Percentiles rank a stretch among this genome's conserved stretches.
phyloP scores from a whole-genome alignment of 2,113 vertebrate species.

The Corynorhinus townsendii region DNA sequence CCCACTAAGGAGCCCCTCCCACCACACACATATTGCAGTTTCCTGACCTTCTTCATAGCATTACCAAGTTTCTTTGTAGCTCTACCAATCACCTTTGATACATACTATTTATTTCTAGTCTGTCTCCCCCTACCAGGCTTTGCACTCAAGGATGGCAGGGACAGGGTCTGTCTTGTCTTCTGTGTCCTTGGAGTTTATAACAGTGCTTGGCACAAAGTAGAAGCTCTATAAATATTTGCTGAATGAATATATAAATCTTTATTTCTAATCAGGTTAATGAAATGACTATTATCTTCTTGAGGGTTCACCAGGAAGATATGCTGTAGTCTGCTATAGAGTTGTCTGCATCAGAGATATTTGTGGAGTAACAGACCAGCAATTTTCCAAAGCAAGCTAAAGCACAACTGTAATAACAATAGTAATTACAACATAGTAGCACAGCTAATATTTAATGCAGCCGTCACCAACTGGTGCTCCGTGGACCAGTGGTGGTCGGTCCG shows the following conservation, averaged over 20 bases:
- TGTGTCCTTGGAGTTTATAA: neutral
- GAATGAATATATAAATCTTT: neutral
- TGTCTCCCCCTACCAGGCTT: neutral
- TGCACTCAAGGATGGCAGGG: neutral
- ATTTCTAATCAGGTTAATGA: neutral
- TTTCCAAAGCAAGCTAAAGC: neutral
- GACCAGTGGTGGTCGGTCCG: too few relatives aligned
- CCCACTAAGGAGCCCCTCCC: neutral
- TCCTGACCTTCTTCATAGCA: neutral
- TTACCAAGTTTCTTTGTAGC: neutral
- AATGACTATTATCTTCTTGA: neutral
- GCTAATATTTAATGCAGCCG: neutral
- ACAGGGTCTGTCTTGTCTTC: neutral
- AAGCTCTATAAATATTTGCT: neutral
- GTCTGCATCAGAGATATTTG: neutral
- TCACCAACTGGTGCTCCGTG: too few relatives aligned
- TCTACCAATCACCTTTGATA: neutral
- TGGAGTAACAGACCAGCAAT: neutral
- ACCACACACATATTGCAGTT: neutral
- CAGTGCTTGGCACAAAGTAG: neutral
- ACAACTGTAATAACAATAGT: neutral
- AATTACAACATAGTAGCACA: rapidly evolving
- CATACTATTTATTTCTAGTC: neutral
- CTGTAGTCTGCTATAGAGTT: neutral
- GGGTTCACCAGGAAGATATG: neutral